Conservation (phyloP, 2,888 invertebrate genomes). For the Tanytarsus gracilentus region DNA sequence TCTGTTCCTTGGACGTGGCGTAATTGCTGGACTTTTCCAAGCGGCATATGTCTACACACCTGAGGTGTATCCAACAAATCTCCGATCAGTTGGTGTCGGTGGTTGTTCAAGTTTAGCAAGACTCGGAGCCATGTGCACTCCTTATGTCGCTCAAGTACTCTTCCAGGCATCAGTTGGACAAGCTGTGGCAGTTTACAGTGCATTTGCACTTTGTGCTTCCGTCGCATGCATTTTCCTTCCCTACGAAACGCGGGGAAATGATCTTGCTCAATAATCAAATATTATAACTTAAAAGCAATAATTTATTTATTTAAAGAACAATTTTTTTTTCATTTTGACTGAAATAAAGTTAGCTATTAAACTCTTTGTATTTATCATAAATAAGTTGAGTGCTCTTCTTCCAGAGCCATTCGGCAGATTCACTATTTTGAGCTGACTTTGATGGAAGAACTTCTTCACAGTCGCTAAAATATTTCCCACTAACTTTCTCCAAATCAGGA, state of each 20-base stretch:
- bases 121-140: conserved; percentile 87
- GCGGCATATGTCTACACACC: conserved; percentile 94
- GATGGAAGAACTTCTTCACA: conserved; percentile 30
- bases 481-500: conserved; percentile 30
- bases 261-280: conserved; percentile 29
- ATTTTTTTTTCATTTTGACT: conserved; percentile 5
- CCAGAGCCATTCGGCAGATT: conserved; percentile 32
- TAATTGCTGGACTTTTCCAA: conserved; percentile 90
- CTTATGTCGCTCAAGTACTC: conserved; percentile 82
- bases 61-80: conserved; percentile 85
- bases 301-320: neutral
- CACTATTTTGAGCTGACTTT: conserved; percentile 27
- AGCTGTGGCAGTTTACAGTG: conserved; percentile 53
- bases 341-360: conserved; percentile 1
- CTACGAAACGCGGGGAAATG: conserved; percentile 52
- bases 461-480: conserved; percentile 32
- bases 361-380: conserved; percentile 1
- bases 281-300: neutral
- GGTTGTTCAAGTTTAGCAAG: conserved; percentile 85
- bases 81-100: conserved; percentile 85
- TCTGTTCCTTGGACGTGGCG: conserved; percentile 79
- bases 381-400: conserved; percentile 31
- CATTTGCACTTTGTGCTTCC: conserved; percentile 51
- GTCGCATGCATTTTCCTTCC: conserved; percentile 54
- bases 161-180: conserved; percentile 49